Evolutionary conservation across 1,140 invertebrate species (phyloP), one percentile per base, ranked within the genome.

Genomic region (Lordiphosa mommai): DNA sequence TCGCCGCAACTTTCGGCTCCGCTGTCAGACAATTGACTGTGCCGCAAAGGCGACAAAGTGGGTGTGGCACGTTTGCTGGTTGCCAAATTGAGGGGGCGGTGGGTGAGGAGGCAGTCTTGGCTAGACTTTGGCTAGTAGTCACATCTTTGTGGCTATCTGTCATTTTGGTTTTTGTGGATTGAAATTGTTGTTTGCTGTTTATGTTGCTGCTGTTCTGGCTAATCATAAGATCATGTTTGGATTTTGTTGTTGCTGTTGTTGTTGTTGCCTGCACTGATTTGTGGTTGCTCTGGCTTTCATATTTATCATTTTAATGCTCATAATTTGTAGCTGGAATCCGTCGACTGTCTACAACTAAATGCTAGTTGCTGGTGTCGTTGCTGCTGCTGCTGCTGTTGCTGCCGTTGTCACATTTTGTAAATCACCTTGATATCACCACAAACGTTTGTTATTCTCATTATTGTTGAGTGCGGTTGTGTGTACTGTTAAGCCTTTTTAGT

Each of bases 1-100:
- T 86, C 86, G 20, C 66, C 67, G 50, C 79, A 85, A 20, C 86
- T 87, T 43, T 88, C 86, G 3, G 85, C 74, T 1, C 86, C 86
- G 16, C 82, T 88, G 20, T 88, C 86, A 3, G 74, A 88, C 3
- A 88, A 43, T 20, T 80, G 77, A 41, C 82, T 88, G 10, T 80
- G 77, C 0, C 86, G 68, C 16, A 77, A 38, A 5, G 71, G 69
- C 23, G 66, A 38, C 0, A 79, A 43, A 3, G 29, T 72, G 20
- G 72, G 61, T 20, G 47, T 48, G 33, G 47, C 20, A 6, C 70
- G 49, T 23, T 57, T 73, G 2, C 52, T 59, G 1, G 56, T 57
- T 7, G 65, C 66, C 41, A 67, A 30, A 33, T 79, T 72, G 0
- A 74, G 58, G 30, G 49, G 13, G 73, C 50, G 29, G 59, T 67